Evolutionary conservation across 2,888 invertebrate genomes (phyloP).

Genomic region (Trachelus troglodyta): DNA sequence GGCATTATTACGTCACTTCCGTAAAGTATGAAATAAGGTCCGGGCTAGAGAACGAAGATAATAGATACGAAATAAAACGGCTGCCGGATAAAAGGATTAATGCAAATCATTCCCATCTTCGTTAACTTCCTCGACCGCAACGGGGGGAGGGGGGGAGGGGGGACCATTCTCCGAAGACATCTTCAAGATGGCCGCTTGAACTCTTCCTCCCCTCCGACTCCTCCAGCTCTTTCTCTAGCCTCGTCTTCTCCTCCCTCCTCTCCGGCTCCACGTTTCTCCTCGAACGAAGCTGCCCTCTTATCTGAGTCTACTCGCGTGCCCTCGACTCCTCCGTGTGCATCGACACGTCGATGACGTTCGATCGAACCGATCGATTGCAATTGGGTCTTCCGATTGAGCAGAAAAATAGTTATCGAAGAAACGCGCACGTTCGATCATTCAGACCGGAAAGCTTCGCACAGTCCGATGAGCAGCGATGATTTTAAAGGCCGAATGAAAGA

Average conservation of each 20-base stretch:
- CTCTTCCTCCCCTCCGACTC: too few species aligned
- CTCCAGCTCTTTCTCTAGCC: neutral
- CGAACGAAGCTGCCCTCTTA: neutral
- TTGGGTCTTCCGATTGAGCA: neutral
- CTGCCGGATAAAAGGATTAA: neutral
- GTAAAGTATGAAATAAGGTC: neutral
- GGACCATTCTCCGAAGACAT: neutral
- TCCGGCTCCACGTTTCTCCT: neutral
- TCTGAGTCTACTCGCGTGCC: neutral
- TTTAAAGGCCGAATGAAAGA: neutral
- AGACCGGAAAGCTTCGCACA: neutral
- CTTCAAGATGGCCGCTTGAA: neutral
- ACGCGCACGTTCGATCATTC: neutral
- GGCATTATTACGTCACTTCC: neutral
- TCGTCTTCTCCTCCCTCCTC: neutral
- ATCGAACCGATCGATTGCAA: neutral
- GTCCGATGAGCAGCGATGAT: neutral
- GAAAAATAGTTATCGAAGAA: neutral
- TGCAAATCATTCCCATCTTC: neutral
- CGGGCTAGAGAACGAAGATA: neutral
- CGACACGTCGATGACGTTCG: neutral
- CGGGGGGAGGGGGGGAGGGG: neutral
- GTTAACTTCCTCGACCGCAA: neutral
- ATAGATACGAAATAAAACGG: neutral
- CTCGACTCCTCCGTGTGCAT: neutral